A percentile compares a stretch with the other conserved stretches of the same genome.
These are phyloP conservation scores for Protosalanx chinensis DNA, from an alignment of 2,797 vertebrate genomes.

Conservation along the genomic window DNA sequence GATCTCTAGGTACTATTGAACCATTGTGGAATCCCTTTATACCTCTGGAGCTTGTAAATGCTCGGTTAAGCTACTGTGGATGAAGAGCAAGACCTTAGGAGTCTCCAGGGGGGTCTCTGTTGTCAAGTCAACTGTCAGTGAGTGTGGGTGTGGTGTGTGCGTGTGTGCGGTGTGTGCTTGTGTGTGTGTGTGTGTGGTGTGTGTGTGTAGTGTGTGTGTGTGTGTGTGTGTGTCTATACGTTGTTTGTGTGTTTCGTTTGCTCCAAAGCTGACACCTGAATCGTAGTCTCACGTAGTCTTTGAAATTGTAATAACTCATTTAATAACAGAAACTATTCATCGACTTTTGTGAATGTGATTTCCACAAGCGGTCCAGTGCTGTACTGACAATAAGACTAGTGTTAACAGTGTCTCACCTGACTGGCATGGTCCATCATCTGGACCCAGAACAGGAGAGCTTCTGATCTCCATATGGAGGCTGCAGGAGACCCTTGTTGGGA, in stretches of 20 bases:
- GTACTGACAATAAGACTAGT: too few species aligned
- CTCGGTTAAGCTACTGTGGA: not conserved
- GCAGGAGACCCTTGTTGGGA: too few species aligned
- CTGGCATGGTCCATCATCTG: too few species aligned
- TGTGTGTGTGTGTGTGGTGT: constrained; percentile 9
- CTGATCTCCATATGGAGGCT: too few species aligned
- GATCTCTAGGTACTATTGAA: constrained; percentile 38
- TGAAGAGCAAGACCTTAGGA: not conserved
- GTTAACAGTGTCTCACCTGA: too few species aligned
- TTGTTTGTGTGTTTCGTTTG: not conserved
- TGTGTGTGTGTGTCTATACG: constrained; percentile 1
- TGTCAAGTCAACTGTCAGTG: not conserved
- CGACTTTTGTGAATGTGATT: too few species aligned
- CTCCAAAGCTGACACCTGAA: not conserved
- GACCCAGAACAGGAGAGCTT: too few species aligned
- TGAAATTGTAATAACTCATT: too few species aligned
- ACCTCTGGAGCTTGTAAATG: not conserved
- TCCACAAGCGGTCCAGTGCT: too few species aligned
- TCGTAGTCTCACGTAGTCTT: too few species aligned
- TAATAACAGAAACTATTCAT: too few species aligned
- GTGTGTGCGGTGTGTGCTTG: constrained; percentile 9
- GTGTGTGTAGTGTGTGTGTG: constrained; percentile 5
- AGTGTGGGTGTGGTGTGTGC: not conserved
- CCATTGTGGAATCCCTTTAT: constrained; percentile 34
- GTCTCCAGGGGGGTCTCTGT: not conserved